A percentile compares a stretch with the other conserved stretches of the same genome.
phyloP scores from a whole-genome alignment of 2,888 invertebrate species.

The Timema podura region DNA sequence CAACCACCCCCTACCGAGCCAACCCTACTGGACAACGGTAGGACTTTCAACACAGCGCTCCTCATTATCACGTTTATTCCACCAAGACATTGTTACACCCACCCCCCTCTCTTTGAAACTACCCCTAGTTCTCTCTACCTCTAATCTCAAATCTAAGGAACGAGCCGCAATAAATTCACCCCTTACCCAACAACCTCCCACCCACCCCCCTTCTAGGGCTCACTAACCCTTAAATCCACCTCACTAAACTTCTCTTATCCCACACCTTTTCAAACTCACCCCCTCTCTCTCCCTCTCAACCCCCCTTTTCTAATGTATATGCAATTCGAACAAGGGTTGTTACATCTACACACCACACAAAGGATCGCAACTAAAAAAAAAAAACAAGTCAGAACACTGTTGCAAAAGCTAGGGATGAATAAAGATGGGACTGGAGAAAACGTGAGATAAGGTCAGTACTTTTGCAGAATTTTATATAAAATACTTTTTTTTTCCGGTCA shows the following conservation, averaged over 20 bases:
- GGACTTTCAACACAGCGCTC: neutral
- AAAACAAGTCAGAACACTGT: too few species aligned
- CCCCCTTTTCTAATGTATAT: neutral
- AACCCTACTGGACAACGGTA: neutral
- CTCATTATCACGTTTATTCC: constrained; percentile 12
- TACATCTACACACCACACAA: too few species aligned
- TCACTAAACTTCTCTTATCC: neutral
- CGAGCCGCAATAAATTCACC: constrained; percentile 17
- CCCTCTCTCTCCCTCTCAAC: neutral
- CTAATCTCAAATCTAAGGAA: constrained; percentile 18
- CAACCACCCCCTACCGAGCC: neutral
- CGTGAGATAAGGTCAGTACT: too few species aligned
- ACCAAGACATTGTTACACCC: constrained; percentile 8
- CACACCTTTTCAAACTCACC: neutral
- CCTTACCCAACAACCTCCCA: neutral
- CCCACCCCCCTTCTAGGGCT: neutral
- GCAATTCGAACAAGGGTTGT: neutral
- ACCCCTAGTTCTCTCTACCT: neutral
- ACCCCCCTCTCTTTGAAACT: too few species aligned
- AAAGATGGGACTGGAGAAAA: too few species aligned
- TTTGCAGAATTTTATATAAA: too few species aligned
- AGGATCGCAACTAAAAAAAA: too few species aligned
- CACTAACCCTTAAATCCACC: neutral
- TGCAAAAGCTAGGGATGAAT: too few species aligned
- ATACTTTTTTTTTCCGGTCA: too few species aligned